These are phyloP conservation scores for Cryptosula pallasiana DNA, from an alignment of 2,888 invertebrate species.

Conservation along the genomic window DNA sequence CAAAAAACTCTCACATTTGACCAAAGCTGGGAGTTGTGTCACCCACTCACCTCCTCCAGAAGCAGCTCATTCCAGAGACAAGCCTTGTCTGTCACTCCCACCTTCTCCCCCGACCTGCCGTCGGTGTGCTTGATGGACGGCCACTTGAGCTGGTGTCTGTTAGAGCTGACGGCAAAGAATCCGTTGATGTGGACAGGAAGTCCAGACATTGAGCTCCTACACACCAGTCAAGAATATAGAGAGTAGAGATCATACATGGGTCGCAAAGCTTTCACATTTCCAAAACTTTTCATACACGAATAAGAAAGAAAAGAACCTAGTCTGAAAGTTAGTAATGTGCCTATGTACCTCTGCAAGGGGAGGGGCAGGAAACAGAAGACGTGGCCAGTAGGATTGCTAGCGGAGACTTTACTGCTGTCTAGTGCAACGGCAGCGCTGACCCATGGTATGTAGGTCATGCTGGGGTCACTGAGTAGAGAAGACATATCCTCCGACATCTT, in stretches of 20 bases:
- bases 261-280: too few species aligned
- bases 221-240: background rate
- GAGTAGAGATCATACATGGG: background rate
- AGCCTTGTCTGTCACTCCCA: slow-evolving; percentile 33
- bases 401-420: background rate
- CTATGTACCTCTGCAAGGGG: slow-evolving; percentile 33
- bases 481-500: slow-evolving; percentile 29
- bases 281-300: too few species aligned
- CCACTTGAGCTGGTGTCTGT: slow-evolving; percentile 45
- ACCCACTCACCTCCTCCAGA: slow-evolving; percentile 33
- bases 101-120: slow-evolving; percentile 19
- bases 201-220: slow-evolving; percentile 35
- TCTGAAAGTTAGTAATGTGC: background rate
- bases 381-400: slow-evolving; percentile 34
- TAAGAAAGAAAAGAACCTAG: too few species aligned
- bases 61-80: slow-evolving; percentile 43
- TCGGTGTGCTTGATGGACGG: slow-evolving; percentile 36
- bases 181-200: slow-evolving; percentile 47
- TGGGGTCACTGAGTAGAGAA: slow-evolving; percentile 26
- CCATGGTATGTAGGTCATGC: slow-evolving; percentile 34
- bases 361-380: slow-evolving; percentile 48
- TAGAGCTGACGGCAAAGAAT: slow-evolving; percentile 43
- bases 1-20: too few species aligned
- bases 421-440: slow-evolving; percentile 35
- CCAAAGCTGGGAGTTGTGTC: too few species aligned